Evolutionary conservation across 2,888 invertebrate genomes (phyloP), one percentile per base, ranked within the genome.

Genomic region (Coremacera marginata): DNA sequence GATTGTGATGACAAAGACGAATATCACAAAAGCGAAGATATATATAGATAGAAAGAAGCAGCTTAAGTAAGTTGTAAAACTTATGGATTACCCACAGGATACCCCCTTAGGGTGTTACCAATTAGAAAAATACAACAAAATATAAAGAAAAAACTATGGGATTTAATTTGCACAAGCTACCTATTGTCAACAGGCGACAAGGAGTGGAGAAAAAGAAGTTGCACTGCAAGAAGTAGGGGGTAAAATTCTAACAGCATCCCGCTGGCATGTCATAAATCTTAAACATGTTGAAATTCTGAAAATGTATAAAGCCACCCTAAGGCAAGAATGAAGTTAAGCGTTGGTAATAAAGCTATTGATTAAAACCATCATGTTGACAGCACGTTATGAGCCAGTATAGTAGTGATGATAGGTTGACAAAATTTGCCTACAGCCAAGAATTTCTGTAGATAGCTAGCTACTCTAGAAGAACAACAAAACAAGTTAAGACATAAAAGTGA

Each of bases 101-200:
- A 65, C 67, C 76, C 73, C 81, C 80, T 78, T 75, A 81, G 86
- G 86, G 87, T 87, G 86, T 87, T 86, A 85, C 86, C 87, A 87
- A 87, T 87, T 87, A 86, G 85, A 85, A 84, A 84, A 84, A 37
- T 37, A 3, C 51, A 5, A 31, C 11, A 27, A 31, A 8, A 62
- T 31, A 31, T 25, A 2, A 37, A 8, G 27, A 34, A 71, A 31
- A 84, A 81, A 83, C 82, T 82, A 81, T 82, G 77, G 80, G 79
- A 78, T 77, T 79, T 79, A 80, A 79, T 81, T 80, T 77, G 76
- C 77, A 63, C 60, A 76, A 16, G 65, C 51, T 22, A 27, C 25
- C 44, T 44, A 5, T 19, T 19, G 25, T 57, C 57, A 57, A 8
- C 19, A 57, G 22, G 8, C 25, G 57, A 57, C 57, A 57, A 25